These are phyloP conservation scores for Smutsia temminckii DNA, from an alignment of 2,797 vertebrate genomes.

Conservation along the genomic window DNA sequence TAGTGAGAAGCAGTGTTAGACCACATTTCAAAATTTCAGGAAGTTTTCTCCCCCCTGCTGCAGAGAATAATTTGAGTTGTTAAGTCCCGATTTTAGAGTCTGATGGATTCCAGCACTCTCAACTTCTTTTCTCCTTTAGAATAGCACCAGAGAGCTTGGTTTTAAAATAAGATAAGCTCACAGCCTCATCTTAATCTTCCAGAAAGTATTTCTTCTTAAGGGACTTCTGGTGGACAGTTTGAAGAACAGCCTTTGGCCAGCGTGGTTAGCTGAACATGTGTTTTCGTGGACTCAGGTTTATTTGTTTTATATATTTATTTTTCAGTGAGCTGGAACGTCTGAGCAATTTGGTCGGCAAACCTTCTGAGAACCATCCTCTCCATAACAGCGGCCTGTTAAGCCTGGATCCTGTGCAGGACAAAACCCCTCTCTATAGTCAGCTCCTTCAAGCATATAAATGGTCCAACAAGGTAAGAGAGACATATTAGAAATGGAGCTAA, in stretches of 20 bases:
- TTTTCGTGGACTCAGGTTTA: background rate
- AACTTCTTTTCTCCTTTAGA: background rate
- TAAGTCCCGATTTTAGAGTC: background rate
- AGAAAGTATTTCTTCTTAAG: background rate
- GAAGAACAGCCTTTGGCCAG: background rate
- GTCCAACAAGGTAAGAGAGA: conserved; percentile 95
- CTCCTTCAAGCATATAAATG: conserved; percentile 98
- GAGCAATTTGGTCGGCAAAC: conserved; percentile 92
- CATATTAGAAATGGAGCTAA: fast-evolving
- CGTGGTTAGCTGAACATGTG: background rate
- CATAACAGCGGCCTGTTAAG: conserved; percentile 91
- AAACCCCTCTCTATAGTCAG: conserved; percentile 96
- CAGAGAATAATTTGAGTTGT: background rate
- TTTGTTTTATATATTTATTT: conserved; percentile 29
- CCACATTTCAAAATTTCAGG: background rate
- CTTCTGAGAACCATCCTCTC: conserved; percentile 93
- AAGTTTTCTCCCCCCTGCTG: background rate
- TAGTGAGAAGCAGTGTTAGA: background rate
- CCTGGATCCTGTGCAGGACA: conserved; percentile 94
- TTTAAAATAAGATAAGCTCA: background rate
- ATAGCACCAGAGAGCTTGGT: background rate
- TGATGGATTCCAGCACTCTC: background rate
- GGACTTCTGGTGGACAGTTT: background rate
- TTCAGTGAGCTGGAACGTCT: conserved; percentile 93
- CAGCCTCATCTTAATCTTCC: background rate